Conservation (phyloP, 1,140 invertebrate species). For the Holotrichia oblita region DNA sequence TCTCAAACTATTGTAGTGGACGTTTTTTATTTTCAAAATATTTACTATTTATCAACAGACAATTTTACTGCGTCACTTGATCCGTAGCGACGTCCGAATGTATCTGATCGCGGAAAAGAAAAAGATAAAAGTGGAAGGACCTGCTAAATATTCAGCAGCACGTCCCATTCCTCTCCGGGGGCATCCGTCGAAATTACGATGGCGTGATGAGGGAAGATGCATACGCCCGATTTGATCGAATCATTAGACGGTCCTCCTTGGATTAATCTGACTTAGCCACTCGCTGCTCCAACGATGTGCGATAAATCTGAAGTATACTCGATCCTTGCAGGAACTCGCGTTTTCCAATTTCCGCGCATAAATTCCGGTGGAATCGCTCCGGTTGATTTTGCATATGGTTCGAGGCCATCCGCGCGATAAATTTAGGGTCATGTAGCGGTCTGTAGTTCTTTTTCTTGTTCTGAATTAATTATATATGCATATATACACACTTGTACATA, state of each 20-base stretch:
- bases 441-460: too few species aligned
- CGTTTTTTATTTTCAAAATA: too few species aligned
- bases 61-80: too few species aligned
- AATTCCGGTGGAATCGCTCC: too few species aligned
- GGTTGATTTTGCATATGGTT: too few species aligned
- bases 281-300: constrained; percentile 40
- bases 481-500: too few species aligned
- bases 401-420: background rate
- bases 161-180: background rate
- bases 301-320: constrained; percentile 41
- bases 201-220: background rate
- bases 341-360: constrained; percentile 45
- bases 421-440: background rate
- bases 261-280: constrained; percentile 42
- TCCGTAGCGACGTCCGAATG: too few species aligned
- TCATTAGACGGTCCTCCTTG: constrained; percentile 38
- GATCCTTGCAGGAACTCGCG: constrained; percentile 25
- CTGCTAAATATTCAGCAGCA: constrained; percentile 11
- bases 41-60: too few species aligned
- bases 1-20: too few species aligned
- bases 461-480: too few species aligned
- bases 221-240: constrained; percentile 36
- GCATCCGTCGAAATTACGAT: background rate
- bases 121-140: background rate
- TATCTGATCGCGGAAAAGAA: too few species aligned